Evolutionary conservation across 2,113 vertebrate species (phyloP).

Genomic region (Tapirus terrestris): DNA sequence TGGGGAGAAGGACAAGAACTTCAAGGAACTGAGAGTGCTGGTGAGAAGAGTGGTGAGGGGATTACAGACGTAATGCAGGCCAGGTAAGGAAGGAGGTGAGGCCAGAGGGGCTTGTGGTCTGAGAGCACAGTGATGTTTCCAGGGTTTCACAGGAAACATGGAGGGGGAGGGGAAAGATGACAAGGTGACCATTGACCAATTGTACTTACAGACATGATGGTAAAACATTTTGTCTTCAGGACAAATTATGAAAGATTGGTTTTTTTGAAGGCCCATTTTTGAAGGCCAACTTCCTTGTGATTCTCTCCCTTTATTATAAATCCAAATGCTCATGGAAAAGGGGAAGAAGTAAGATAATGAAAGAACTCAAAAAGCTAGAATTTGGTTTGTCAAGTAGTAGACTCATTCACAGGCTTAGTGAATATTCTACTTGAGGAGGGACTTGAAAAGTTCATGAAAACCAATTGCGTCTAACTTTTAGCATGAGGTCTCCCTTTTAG

Average conservation of each 20-base stretch:
- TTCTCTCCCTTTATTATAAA: not conserved
- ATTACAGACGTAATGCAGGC: not conserved
- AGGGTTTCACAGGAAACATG: not conserved
- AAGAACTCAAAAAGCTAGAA: not conserved
- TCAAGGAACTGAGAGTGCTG: not conserved
- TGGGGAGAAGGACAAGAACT: not conserved
- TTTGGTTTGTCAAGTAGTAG: not conserved
- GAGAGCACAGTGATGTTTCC: not conserved
- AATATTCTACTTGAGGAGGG: not conserved
- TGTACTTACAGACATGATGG: not conserved
- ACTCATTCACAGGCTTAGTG: not conserved
- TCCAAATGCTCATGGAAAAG: not conserved
- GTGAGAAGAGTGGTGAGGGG: not conserved
- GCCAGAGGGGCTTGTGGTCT: not conserved
- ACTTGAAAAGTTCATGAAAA: not conserved
- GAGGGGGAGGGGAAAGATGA: not conserved
- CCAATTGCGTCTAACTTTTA: not conserved
- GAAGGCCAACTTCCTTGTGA: not conserved
- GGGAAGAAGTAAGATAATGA: not conserved
- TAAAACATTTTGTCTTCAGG: not conserved
- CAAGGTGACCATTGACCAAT: not conserved
- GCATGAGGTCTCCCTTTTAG: not conserved
- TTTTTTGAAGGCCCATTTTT: not conserved
- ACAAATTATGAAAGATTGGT: not conserved
- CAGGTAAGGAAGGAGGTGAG: not conserved